Conservation (phyloP, 2,113 vertebrate genomes). For the Entomyzon cyanotis region DNA sequence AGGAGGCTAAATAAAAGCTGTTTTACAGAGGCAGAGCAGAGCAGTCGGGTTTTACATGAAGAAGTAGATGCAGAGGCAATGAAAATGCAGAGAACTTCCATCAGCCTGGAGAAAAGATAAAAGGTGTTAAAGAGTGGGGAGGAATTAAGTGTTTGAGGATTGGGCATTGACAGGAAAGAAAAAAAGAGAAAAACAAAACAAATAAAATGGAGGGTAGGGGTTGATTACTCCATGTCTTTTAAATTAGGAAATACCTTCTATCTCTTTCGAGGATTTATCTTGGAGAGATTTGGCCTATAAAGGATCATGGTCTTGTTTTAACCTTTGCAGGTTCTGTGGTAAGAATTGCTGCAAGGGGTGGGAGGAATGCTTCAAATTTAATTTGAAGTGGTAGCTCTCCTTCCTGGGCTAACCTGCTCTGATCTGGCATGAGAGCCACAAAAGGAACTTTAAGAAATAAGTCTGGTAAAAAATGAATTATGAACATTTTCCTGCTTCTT, state of each 20-base stretch:
- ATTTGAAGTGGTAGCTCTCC: neutral
- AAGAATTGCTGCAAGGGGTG: neutral
- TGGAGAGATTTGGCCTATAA: neutral
- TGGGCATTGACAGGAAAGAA: neutral
- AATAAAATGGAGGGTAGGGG: rapidly evolving
- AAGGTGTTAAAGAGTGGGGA: neutral
- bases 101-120: neutral
- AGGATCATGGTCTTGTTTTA: neutral
- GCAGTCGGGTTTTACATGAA: neutral
- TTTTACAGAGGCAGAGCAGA: neutral
- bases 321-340: neutral
- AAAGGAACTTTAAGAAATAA: neutral
- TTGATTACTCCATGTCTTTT: neutral
- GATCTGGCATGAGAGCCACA: neutral
- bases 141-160: neutral
- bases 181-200: neutral
- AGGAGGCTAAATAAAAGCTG: neutral
- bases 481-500: neutral
- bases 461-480: neutral
- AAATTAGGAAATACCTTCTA: neutral
- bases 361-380: neutral
- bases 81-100: neutral
- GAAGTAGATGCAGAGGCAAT: neutral
- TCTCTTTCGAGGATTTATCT: neutral
- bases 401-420: neutral